Evolutionary conservation across 2,888 invertebrate genomes (phyloP), one percentile per base, ranked within the genome.

Genomic region (Cristatella mucedo): DNA sequence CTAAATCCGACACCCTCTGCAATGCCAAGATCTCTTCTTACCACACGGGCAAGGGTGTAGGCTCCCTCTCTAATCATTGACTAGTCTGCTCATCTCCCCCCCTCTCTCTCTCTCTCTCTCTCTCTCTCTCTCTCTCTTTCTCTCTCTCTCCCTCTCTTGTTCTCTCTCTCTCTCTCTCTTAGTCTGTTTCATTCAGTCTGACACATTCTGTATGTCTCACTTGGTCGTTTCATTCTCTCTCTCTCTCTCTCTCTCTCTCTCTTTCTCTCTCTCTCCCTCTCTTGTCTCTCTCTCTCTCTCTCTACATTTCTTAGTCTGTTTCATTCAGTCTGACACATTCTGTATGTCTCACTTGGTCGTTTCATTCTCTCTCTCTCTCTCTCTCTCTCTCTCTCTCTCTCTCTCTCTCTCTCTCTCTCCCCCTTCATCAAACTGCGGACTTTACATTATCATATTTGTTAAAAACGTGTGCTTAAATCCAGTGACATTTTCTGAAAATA

Each of bases 41-140:
- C 26, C 26, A 7, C 26, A 7, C 26, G 7, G 7, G 7, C 26
- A 9, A 7, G 7, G 7, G 7, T 26, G 7, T 26, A 9, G 7
- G n/a, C 26, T 26, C 26, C n/a, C 26, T 26, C 26, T 26, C 26
- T 11, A 26, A 26, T 26, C 26, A 26, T n/a, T 26, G 26, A 9
- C n/a, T 26, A 26, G n/a, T 26, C 26, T 11, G 26, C 26, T 26
- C 9, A 26, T 26, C 26, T 26, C 26, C 26, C 26, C 26, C 26
- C n/a, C 26, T 26, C 26, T 26, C 26, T 26, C 26, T n/a, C 26
- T n/a, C 26, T 26, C 26, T 26, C 26, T 26, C 26, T 26, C 26
- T 26, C 26, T 26, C n/a, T n/a, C 26, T 26, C 26, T 26, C 26
- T 26, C 26, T 26, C 26, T n/a, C 26, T 26, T n/a, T 26, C 26